Percentiles rank a stretch among this genome's conserved stretches.
Evolutionary conservation across 2,888 invertebrate species (phyloP).

Genomic region (Allacma fusca): DNA sequence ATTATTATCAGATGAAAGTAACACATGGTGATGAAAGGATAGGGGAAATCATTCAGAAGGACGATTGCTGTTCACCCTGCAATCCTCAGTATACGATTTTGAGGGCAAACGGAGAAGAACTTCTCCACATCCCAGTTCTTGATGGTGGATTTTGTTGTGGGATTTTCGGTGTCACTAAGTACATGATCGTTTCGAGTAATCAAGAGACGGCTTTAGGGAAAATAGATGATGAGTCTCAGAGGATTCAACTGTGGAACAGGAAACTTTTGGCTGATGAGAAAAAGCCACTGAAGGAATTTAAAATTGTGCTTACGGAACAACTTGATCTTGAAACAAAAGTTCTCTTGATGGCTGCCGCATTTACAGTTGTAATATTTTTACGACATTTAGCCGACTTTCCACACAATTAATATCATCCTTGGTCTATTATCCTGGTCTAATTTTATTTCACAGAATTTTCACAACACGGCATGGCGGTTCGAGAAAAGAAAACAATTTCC

Average conservation of each 20-base stretch:
- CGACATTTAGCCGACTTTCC: too few relatives aligned
- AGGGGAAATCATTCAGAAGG: conserved; percentile 35
- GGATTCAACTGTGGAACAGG: background rate
- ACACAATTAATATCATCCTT: too few relatives aligned
- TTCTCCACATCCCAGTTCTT: conserved; percentile 33
- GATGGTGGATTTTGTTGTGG: conserved; percentile 40
- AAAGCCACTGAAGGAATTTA: background rate
- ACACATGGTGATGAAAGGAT: conserved; percentile 11
- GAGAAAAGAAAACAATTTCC: background rate
- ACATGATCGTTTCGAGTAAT: conserved; percentile 11
- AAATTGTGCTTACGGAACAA: conserved; percentile 17
- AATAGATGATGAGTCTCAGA: conserved; percentile 22
- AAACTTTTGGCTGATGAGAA: conserved; percentile 37
- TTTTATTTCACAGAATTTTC: conserved; percentile 36
- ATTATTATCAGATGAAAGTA: conserved; percentile 31
- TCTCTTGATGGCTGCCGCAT: conserved; percentile 35
- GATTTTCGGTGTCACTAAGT: conserved; percentile 38
- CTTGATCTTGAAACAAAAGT: conserved; percentile 27
- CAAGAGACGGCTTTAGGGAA: conserved; percentile 28
- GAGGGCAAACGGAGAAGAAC: background rate
- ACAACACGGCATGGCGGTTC: conserved; percentile 25
- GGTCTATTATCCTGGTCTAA: too few relatives aligned
- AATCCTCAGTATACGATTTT: conserved; percentile 38
- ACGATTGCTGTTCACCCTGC: conserved; percentile 38
- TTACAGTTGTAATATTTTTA: conserved; percentile 37